Evolutionary conservation across 2,888 invertebrate genomes (phyloP).

Genomic region (Pemphredon lugubris): DNA sequence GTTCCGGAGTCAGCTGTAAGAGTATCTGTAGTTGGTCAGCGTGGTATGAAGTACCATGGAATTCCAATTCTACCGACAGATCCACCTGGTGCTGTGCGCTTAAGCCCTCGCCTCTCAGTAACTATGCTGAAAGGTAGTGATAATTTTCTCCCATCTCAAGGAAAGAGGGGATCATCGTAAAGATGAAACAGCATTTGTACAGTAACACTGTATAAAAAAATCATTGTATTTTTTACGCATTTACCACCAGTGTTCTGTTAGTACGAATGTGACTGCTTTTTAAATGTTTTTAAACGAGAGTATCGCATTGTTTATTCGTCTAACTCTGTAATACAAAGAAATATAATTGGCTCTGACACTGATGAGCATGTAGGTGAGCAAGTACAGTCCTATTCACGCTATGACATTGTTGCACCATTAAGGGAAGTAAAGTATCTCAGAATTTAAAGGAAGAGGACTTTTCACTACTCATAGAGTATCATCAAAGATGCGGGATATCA

Average conservation of each 20-base stretch:
- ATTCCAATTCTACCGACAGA: conserved; percentile 76
- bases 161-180: conserved; percentile 48
- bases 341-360: conserved; percentile 4
- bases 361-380: too few species aligned
- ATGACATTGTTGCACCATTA: too few species aligned
- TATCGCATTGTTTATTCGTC: conserved; percentile 27
- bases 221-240: conserved; percentile 42
- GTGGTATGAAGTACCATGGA: conserved; percentile 74
- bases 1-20: conserved; percentile 71
- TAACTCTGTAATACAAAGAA: conserved; percentile 4
- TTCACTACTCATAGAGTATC: too few species aligned
- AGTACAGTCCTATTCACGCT: too few species aligned
- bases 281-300: conserved; percentile 41
- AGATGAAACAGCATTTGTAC: conserved; percentile 41
- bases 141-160: conserved; percentile 54
- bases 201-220: conserved; percentile 47
- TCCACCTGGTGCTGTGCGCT: conserved; percentile 74
- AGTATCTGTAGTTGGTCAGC: conserved; percentile 71
- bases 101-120: conserved; percentile 75
- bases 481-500: too few species aligned
- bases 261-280: conserved; percentile 18
- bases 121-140: conserved; percentile 73
- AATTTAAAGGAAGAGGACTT: too few species aligned
- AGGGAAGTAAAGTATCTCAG: too few species aligned
- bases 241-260: conserved; percentile 23